Conservation (phyloP, 2,113 vertebrate genomes). For the Lamprologus lemairii region DNA sequence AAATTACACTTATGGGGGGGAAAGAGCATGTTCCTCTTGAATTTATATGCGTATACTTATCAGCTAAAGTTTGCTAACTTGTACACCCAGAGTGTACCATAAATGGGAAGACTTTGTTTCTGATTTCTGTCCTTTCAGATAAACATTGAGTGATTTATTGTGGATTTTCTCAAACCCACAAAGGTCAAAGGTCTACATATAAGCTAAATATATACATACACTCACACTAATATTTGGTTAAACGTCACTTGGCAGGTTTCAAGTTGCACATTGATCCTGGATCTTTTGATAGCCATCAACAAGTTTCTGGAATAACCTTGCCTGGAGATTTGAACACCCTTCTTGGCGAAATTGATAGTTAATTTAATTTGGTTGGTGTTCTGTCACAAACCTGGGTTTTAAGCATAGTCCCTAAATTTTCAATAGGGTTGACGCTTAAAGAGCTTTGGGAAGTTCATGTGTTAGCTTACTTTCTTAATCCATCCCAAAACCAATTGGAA, state of each 20-base stretch:
- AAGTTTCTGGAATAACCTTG: background rate
- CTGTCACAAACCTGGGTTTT: background rate
- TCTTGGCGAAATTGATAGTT: background rate
- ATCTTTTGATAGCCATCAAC: background rate
- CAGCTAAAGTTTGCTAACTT: background rate
- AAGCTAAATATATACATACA: fast-evolving
- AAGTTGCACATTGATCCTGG: background rate
- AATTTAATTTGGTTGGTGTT: background rate
- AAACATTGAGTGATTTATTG: background rate
- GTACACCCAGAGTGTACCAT: background rate
- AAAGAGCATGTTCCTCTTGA: fast-evolving
- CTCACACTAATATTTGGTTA: background rate
- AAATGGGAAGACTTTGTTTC: background rate
- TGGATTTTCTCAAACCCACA: background rate
- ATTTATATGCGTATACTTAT: background rate
- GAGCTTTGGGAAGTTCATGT: background rate
- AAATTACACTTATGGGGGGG: fast-evolving
- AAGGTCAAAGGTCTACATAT: background rate
- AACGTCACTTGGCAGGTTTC: background rate
- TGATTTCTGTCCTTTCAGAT: background rate
- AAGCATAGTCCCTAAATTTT: background rate
- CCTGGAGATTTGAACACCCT: background rate
- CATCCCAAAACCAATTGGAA: background rate
- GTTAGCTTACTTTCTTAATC: background rate
- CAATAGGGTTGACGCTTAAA: fast-evolving